A percentile compares a stretch with the other conserved stretches of the same genome.
Evolutionary conservation across 2,113 vertebrate genomes (phyloP).

Genomic region (Cololabis saira): DNA sequence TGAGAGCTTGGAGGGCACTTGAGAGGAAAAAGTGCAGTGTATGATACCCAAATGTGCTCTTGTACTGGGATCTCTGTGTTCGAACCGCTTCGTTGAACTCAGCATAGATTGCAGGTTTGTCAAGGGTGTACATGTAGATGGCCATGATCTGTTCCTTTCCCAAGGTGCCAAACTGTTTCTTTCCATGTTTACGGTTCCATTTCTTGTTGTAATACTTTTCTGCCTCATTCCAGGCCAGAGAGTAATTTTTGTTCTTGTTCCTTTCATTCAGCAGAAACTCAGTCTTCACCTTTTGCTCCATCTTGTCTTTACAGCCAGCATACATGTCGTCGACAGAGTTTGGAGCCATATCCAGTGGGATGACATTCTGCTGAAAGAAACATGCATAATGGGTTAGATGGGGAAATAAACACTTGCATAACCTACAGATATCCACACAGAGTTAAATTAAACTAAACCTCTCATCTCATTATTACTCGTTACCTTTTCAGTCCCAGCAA

Average conservation of each 20-base stretch:
- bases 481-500: constrained; percentile 29
- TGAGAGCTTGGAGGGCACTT: constrained; percentile 42
- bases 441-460: background rate
- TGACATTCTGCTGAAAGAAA: constrained; percentile 7
- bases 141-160: constrained; percentile 42
- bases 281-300: constrained; percentile 31
- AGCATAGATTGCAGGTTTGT: constrained; percentile 26
- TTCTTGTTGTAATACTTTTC: constrained; percentile 47
- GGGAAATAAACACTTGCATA: too few species aligned
- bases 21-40: constrained; percentile 54
- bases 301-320: constrained; percentile 31
- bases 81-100: constrained; percentile 54
- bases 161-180: background rate
- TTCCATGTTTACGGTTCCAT: constrained; percentile 17
- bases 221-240: constrained; percentile 31
- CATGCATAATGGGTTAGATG: background rate
- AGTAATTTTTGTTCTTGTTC: constrained; percentile 19
- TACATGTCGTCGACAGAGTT: constrained; percentile 54
- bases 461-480: too few species aligned
- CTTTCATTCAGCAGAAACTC: constrained; percentile 41
- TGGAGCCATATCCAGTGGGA: constrained; percentile 30
- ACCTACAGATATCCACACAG: background rate
- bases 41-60: constrained; percentile 48
- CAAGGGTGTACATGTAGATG: constrained; percentile 45
- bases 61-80: constrained; percentile 25